phyloP scores from a whole-genome alignment of 1,140 invertebrate species.

The Cyclina sinensis region DNA sequence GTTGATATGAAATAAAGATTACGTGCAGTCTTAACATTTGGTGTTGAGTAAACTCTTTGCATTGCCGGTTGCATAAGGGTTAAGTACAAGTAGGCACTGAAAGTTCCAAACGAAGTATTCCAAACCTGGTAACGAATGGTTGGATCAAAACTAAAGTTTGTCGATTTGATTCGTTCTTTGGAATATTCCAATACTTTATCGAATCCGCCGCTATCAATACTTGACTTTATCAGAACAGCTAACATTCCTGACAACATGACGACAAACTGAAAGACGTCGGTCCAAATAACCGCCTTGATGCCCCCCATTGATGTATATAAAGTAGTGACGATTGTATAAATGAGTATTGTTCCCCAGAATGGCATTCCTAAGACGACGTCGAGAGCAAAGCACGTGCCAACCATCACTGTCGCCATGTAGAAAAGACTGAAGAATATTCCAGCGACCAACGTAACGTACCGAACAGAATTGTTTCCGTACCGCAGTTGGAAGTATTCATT shows the following conservation, averaged over 20 bases:
- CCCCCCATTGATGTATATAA: conserved; percentile 38
- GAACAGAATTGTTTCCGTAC: conserved; percentile 28
- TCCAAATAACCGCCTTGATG: conserved; percentile 53
- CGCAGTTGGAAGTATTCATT: conserved; percentile 89
- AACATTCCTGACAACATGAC: conserved; percentile 39
- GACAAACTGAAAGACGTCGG: conserved; percentile 26
- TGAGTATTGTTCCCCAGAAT: conserved; percentile 14
- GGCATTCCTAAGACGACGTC: conserved; percentile 14
- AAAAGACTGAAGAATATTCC: conserved; percentile 27
- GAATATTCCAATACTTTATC: background rate
- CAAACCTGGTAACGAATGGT: conserved; percentile 37
- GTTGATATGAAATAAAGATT: conserved; percentile 9
- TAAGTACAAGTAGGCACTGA: background rate
- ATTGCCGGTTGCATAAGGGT: conserved; percentile 44
- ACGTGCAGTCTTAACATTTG: conserved; percentile 3
- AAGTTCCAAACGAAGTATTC: conserved; percentile 8
- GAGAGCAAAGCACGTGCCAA: conserved; percentile 19
- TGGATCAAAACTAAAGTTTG: conserved; percentile 42
- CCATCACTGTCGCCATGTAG: conserved; percentile 27
- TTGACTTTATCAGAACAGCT: conserved; percentile 16
- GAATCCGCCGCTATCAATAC: background rate
- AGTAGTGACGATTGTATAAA: background rate
- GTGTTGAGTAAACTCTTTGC: conserved; percentile 34
- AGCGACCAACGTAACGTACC: background rate
- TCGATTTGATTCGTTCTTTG: background rate